These are phyloP conservation scores for Hirundo rustica DNA, from an alignment of 2,797 vertebrate genomes.

Conservation along the genomic window DNA sequence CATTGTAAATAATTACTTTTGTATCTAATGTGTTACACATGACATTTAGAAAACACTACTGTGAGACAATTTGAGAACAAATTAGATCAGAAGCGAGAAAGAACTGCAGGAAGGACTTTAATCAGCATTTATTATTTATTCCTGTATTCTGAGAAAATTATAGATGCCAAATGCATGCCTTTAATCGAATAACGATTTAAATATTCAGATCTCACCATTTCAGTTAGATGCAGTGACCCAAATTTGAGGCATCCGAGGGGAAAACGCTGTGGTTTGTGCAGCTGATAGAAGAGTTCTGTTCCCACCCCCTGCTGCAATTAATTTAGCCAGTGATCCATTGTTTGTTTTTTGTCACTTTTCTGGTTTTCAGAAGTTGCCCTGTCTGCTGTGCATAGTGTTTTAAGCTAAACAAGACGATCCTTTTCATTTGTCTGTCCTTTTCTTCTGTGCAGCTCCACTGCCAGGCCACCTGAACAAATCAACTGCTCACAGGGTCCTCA, in stretches of 20 bases:
- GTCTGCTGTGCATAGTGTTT: slow-evolving; percentile 14
- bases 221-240: slow-evolving; percentile 28
- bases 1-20: neutral
- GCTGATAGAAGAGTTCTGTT: slow-evolving; percentile 21
- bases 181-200: slow-evolving; percentile 36
- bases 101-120: neutral
- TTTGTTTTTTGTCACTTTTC: slow-evolving; percentile 44
- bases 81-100: slow-evolving; percentile 19
- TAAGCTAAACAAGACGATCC: neutral
- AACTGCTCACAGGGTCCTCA: neutral
- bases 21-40: neutral
- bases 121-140: slow-evolving; percentile 39
- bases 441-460: slow-evolving; percentile 17
- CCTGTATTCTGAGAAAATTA: neutral
- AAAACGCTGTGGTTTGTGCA: neutral
- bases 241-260: slow-evolving; percentile 7
- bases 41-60: slow-evolving; percentile 1
- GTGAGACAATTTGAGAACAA: neutral
- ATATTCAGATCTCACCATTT: slow-evolving; percentile 8
- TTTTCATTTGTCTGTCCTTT: slow-evolving; percentile 30
- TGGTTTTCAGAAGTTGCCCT: slow-evolving; percentile 30
- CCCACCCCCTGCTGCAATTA: slow-evolving; percentile 38
- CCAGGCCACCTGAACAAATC: slow-evolving; percentile 82
- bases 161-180: neutral
- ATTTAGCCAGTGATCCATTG: slow-evolving; percentile 39